Percentiles rank a stretch among this genome's conserved stretches.
These are phyloP conservation scores for Empidonax traillii DNA, from an alignment of 2,113 vertebrate species.

Conservation along the genomic window DNA sequence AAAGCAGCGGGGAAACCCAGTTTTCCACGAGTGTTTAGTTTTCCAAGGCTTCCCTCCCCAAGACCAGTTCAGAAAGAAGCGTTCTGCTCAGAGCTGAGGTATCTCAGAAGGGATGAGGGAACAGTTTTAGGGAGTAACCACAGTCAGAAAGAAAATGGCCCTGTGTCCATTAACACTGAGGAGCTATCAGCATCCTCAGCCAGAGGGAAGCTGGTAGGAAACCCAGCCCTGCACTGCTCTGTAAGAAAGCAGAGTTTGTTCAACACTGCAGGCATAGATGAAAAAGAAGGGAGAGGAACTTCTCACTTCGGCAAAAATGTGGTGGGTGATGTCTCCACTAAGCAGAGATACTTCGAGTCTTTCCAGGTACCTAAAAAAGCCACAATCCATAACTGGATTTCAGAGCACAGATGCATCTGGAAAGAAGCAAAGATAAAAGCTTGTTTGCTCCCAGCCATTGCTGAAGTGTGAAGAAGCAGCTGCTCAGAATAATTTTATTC, in stretches of 20 bases:
- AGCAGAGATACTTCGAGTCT: not conserved
- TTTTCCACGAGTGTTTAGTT: constrained; percentile 40
- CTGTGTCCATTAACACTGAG: not conserved
- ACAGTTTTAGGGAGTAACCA: not conserved
- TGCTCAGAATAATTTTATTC: not conserved
- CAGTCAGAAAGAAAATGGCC: not conserved
- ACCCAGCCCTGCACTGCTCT: not conserved
- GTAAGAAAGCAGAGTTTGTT: not conserved
- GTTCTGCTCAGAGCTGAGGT: constrained; percentile 56
- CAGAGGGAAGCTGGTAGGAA: not conserved
- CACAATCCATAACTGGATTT: constrained; percentile 76
- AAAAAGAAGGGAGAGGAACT: not conserved
- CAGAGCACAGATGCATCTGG: constrained; percentile 79
- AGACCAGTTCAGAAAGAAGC: constrained; percentile 66
- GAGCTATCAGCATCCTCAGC: not conserved
- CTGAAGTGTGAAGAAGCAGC: constrained; percentile 74
- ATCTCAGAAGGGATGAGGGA: not conserved
- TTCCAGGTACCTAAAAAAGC: constrained; percentile 60
- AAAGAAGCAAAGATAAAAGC: constrained; percentile 75
- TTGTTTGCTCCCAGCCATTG: constrained; percentile 81
- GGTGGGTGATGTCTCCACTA: not conserved
- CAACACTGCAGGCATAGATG: not conserved
- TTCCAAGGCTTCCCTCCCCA: constrained; percentile 65
- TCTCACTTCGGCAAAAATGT: not conserved
- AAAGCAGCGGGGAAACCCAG: not conserved